Base-by-base conservation (phyloP, 2,888 invertebrate species). In the Heteromyza rotundicornis region DNA sequence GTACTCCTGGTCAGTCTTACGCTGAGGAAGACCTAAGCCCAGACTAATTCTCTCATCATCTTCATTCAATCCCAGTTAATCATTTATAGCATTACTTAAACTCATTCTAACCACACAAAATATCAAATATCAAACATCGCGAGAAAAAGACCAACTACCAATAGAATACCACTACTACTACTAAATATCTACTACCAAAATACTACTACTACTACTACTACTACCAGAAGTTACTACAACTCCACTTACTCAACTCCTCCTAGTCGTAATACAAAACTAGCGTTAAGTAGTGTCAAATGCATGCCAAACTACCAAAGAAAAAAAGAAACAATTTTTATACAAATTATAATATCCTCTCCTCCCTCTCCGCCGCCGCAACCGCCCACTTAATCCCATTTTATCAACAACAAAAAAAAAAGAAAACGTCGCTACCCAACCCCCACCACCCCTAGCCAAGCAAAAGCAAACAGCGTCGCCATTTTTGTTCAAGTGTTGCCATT, bases 1-100 rank as follows among this genome's bases (percentile, higher is more conserved):
- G 80, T 79, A 60, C 73, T 79, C 64, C 73, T 79, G 67, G 79
- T 79, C 72, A 79, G 79, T 70, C 71, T 79, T 64, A 79, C 80
- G 67, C 69, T 79, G 69, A 69, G 74, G 58, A 74, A 74, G 67
- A 70, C 73, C 63, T 74, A 71, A 67, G 59, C 32, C 14, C 19
- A 35, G 19, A 24, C 60, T 27, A 62, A 12, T 20, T 24, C 59
- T 57, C 52, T 52, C 52, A 19, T 47, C 54, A 58, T 62, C 54
- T 47, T 54, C 27, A 58, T 54, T 36, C 54, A 55, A 35, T 40
- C 55, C 24, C 50, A 53, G 40, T 53, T 54, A 55, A 19, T 59
- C 62, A 58, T 55, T 55, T 32, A 56, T 40, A 55, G 44, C 27
- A 59, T 52, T 20, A 49, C 51, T 19, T 19, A 5, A 47, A 40